phyloP scores from a whole-genome alignment of 2,888 invertebrate genomes.

The Temnothorax ravouxi region DNA sequence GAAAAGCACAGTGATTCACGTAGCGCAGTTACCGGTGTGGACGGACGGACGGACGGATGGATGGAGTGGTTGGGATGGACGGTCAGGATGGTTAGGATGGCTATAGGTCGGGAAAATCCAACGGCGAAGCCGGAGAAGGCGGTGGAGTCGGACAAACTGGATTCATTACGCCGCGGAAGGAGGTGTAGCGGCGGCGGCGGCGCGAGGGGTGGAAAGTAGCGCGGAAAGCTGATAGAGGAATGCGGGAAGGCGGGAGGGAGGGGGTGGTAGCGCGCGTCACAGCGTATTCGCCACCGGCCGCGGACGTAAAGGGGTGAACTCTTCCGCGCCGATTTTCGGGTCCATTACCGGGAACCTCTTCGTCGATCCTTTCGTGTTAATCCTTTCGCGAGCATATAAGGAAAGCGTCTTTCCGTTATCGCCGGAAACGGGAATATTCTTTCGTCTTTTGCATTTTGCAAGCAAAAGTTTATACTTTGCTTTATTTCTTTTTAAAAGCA shows the following conservation, averaged over 20 bases:
- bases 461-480: neutral
- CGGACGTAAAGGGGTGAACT: slow-evolving; percentile 37
- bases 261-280: slow-evolving; percentile 30
- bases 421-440: neutral
- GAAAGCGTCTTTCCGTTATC: neutral
- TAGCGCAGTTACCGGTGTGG: slow-evolving; percentile 27
- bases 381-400: too few relatives aligned
- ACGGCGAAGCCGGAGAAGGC: slow-evolving; percentile 37
- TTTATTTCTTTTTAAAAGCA: neutral
- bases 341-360: neutral
- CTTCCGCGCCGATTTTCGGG: neutral
- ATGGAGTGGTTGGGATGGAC: slow-evolving; percentile 18
- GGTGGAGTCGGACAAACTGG: slow-evolving; percentile 54
- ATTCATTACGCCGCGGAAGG: slow-evolving; percentile 42
- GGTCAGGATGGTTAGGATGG: slow-evolving; percentile 37
- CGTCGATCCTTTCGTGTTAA: neutral
- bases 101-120: slow-evolving; percentile 40
- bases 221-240: neutral
- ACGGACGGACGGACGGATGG: slow-evolving; percentile 4
- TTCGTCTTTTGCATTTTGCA: too few relatives aligned
- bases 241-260: neutral
- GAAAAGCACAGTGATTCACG: slow-evolving; percentile 53
- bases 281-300: slow-evolving; percentile 6
- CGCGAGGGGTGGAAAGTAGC: neutral
- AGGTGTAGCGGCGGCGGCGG: neutral